These are phyloP conservation scores for Euschistus heros DNA, from an alignment of 1,140 invertebrate genomes.

Conservation along the genomic window DNA sequence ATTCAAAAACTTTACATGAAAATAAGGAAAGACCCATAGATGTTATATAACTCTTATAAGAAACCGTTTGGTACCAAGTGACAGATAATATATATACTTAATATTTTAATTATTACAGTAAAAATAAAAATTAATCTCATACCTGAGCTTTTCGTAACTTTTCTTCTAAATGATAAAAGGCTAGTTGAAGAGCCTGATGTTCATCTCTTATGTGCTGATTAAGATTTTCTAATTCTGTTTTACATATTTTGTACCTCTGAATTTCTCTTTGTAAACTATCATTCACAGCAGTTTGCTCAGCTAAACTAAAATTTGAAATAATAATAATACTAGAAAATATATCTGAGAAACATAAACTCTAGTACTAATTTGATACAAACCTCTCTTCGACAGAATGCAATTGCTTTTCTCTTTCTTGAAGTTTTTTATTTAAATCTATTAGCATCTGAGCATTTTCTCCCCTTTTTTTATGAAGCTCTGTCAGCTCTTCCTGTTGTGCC, in stretches of 20 bases:
- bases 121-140: background rate
- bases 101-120: no score
- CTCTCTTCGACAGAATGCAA: conserved; percentile 58
- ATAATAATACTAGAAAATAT: conserved; percentile 17
- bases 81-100: no score
- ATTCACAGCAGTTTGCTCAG: conserved; percentile 55
- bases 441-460: conserved; percentile 90
- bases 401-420: conserved; percentile 64
- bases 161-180: conserved; percentile 78
- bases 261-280: conserved; percentile 54
- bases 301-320: conserved; percentile 47
- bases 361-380: conserved; percentile 39
- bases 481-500: conserved; percentile 81
- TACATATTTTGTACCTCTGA: conserved; percentile 44
- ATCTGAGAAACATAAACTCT: background rate
- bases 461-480: conserved; percentile 73
- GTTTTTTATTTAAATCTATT: conserved; percentile 72
- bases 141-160: conserved; percentile 76
- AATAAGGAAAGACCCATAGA: no score
- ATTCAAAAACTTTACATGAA: no score
- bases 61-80: no score
- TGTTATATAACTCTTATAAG: no score
- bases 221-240: conserved; percentile 58
- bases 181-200: conserved; percentile 84
- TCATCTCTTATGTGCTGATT: conserved; percentile 88